Percentiles rank a stretch among this genome's conserved stretches.
Conservation (phyloP, 2,888 invertebrate species). For the Protonemura montana region DNA sequence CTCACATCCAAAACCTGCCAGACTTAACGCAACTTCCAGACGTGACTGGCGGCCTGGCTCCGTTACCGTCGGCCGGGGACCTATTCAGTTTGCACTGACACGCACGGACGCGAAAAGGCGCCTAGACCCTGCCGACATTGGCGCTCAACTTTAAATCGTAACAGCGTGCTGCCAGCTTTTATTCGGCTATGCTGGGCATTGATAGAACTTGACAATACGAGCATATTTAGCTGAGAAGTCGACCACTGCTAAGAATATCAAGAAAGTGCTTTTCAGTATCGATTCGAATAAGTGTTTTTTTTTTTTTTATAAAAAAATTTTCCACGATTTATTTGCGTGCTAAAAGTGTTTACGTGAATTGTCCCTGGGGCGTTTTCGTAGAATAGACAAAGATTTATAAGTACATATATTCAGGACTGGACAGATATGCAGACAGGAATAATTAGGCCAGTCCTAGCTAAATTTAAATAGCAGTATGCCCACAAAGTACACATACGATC, state of each 20-base stretch:
- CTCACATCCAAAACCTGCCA: constrained; percentile 92
- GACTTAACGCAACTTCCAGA: constrained; percentile 92
- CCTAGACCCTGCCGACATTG: not conserved
- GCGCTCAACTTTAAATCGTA: not conserved
- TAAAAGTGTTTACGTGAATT: not conserved
- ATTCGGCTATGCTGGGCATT: not conserved
- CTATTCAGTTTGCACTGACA: constrained; percentile 76
- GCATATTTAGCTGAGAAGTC: not conserved
- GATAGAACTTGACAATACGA: not conserved
- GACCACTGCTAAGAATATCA: not conserved
- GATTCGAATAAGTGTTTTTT: not conserved
- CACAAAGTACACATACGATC: not conserved
- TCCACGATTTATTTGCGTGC: not conserved
- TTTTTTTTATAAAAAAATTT: not conserved
- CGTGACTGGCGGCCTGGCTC: constrained; percentile 90
- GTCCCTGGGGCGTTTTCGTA: not conserved
- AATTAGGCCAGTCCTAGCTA: not conserved
- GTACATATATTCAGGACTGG: not conserved
- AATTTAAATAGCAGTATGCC: too few species aligned
- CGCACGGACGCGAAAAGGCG: not conserved
- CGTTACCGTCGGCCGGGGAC: constrained; percentile 94
- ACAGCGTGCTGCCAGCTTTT: not conserved
- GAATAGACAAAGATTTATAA: not conserved
- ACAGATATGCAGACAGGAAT: too few species aligned
- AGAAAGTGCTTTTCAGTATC: constrained; percentile 4